These are phyloP conservation scores for Dasyurus viverrinus DNA, from an alignment of 2,113 vertebrate genomes.

Conservation along the genomic window DNA sequence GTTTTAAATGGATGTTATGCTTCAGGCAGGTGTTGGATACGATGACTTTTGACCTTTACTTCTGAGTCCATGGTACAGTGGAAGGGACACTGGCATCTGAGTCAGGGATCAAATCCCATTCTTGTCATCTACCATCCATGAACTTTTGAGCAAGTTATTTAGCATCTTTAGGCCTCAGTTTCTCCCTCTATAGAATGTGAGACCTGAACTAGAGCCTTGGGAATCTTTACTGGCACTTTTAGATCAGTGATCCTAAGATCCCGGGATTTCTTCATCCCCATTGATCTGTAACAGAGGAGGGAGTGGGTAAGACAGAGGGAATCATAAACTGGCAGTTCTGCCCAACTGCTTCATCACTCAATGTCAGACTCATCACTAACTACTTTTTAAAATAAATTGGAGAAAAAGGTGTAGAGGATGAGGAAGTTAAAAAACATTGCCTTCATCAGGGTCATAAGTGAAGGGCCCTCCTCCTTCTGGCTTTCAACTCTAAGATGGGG, in stretches of 20 bases:
- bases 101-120: not conserved
- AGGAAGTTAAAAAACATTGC: not conserved
- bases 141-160: not conserved
- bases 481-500: not conserved
- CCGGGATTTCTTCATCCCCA: not conserved
- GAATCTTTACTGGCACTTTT: not conserved
- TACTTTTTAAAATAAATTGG: not conserved
- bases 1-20: not conserved
- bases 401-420: not conserved
- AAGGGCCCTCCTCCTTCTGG: not conserved
- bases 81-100: not conserved
- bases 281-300: not conserved
- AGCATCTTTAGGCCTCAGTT: not conserved
- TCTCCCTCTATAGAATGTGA: not conserved
- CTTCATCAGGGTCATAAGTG: not conserved
- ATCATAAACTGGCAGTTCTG: too few species aligned
- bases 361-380: not conserved
- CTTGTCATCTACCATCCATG: not conserved
- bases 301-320: not conserved
- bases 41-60: not conserved
- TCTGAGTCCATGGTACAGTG: not conserved
- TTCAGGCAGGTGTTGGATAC: not conserved
- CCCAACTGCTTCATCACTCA: too few species aligned
- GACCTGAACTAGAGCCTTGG: not conserved
- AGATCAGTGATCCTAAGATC: not conserved